Evolutionary conservation across 2,888 invertebrate species (phyloP).

Genomic region (Synergus japonicus): DNA sequence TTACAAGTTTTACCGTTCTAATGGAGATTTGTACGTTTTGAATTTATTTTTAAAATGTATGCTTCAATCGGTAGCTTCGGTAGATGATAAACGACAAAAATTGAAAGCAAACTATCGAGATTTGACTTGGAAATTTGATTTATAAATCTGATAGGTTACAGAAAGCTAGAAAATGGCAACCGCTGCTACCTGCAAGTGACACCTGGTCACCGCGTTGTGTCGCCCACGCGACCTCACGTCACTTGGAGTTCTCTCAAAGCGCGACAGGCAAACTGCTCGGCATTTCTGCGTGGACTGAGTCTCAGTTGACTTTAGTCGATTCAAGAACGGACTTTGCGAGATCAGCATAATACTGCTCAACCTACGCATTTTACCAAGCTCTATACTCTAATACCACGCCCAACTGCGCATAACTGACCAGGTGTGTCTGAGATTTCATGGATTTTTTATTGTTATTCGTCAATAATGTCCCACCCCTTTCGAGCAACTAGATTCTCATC

Average conservation of each 20-base stretch:
- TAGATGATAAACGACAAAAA: not conserved
- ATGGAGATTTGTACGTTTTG: too few relatives aligned
- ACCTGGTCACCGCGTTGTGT: slow-evolving; percentile 59
- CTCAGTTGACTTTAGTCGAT: slow-evolving; percentile 55
- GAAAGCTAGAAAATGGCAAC: slow-evolving; percentile 48
- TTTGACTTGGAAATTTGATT: not conserved
- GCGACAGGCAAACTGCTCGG: slow-evolving; percentile 57
- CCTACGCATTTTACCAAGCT: slow-evolving; percentile 67
- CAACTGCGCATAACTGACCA: slow-evolving; percentile 64
- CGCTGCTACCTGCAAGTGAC: slow-evolving; percentile 60
- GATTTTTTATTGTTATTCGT: slow-evolving; percentile 54
- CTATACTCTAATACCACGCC: slow-evolving; percentile 63
- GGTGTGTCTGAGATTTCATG: slow-evolving; percentile 66
- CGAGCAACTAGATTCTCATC: not conserved
- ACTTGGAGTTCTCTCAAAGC: slow-evolving; percentile 63
- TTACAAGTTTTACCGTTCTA: too few relatives aligned
- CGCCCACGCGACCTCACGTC: slow-evolving; percentile 56
- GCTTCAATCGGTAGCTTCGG: too few relatives aligned
- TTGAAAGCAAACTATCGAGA: not conserved
- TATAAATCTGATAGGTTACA: slow-evolving; percentile 4
- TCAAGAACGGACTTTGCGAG: slow-evolving; percentile 57
- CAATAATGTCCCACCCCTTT: not conserved
- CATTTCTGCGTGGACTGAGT: slow-evolving; percentile 64
- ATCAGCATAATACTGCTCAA: slow-evolving; percentile 68
- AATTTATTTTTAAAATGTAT: too few relatives aligned